Conservation (phyloP, 1,140 invertebrate species). For the Dysdera silvatica region DNA sequence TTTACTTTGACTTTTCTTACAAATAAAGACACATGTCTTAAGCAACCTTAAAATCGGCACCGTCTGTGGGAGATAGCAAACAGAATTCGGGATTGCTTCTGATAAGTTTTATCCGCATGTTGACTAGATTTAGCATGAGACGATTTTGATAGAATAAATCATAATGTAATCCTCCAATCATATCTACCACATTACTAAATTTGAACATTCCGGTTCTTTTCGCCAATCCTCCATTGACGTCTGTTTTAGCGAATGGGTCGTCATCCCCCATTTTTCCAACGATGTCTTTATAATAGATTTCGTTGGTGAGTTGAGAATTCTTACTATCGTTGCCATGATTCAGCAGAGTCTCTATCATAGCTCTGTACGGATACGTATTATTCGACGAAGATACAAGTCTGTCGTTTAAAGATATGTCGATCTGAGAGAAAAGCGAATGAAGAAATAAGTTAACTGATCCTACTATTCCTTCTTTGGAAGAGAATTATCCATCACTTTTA, state of each 20-base stretch:
- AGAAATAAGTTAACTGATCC: slow-evolving; percentile 7
- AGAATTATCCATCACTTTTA: not conserved
- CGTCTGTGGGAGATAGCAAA: not conserved
- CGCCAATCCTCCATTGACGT: not conserved
- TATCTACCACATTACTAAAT: not conserved
- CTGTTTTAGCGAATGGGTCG: too few species aligned
- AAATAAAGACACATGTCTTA: not conserved
- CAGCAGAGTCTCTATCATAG: slow-evolving; percentile 1
- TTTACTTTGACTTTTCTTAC: not conserved
- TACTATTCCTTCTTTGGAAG: not conserved
- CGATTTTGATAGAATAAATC: slow-evolving; percentile 11
- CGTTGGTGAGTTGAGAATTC: slow-evolving; percentile 1
- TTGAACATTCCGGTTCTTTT: not conserved
- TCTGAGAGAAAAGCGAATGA: slow-evolving; percentile 10
- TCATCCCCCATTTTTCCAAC: not conserved
- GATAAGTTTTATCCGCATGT: slow-evolving; percentile 3
- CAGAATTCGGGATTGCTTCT: slow-evolving; percentile 11
- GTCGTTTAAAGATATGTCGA: not conserved
- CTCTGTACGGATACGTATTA: not conserved
- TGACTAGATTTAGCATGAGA: not conserved
- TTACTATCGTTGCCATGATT: slow-evolving; percentile 5
- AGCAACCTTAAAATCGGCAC: not conserved
- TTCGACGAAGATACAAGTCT: not conserved
- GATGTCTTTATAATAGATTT: not conserved
- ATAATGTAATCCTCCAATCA: slow-evolving; percentile 1